phyloP scores from a whole-genome alignment of 2,113 vertebrate genomes.

The Oncorhynchus tshawytscha region DNA sequence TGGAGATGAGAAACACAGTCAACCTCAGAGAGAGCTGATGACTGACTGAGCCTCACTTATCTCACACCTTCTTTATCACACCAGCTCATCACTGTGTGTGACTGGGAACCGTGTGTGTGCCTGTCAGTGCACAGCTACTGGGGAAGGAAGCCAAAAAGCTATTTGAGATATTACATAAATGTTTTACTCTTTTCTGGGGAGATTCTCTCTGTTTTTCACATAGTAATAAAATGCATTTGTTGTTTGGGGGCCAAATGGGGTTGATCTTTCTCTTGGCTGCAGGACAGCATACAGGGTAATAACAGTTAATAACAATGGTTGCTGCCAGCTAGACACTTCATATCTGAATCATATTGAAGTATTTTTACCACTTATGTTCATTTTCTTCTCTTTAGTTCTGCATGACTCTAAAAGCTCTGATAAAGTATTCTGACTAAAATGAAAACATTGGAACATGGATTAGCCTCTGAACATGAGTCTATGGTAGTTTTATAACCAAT shows the following conservation, averaged over 20 bases:
- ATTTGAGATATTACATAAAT: constrained; percentile 27
- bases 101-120: not conserved
- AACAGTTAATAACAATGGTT: constrained; percentile 10
- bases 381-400: constrained; percentile 3
- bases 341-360: constrained; percentile 7
- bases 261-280: not conserved
- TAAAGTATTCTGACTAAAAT: not conserved
- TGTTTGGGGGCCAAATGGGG: constrained; percentile 9
- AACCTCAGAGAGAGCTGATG: constrained; percentile 1
- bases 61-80: constrained; percentile 18
- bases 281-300: not conserved
- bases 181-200: constrained; percentile 2
- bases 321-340: not conserved
- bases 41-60: constrained; percentile 1
- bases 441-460: constrained; percentile 28
- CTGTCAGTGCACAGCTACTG: constrained; percentile 12
- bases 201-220: not conserved
- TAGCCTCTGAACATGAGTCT: not conserved
- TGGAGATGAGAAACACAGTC: not conserved
- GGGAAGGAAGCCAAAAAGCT: constrained; percentile 48
- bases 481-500: not conserved
- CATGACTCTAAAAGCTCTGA: constrained; percentile 1
- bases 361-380: not conserved
- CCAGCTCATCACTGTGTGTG: not conserved
- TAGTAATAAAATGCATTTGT: constrained; percentile 18